Conservation (phyloP, 2,888 invertebrate genomes). For the Galeopsomyia nigrocyanea region DNA sequence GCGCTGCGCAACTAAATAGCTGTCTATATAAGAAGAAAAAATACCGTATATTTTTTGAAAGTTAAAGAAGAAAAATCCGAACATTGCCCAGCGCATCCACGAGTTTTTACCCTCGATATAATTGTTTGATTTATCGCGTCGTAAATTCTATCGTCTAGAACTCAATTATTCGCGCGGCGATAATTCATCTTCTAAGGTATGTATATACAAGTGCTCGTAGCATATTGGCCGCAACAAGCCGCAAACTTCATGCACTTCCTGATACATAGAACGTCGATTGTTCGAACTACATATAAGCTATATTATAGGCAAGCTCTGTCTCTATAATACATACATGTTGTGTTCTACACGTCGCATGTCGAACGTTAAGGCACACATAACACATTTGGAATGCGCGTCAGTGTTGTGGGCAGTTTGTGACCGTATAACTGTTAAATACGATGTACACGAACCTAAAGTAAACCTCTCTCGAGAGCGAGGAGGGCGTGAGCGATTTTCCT, state of each 20-base stretch:
- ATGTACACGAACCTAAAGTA: not conserved
- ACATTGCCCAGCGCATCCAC: slow-evolving; percentile 1
- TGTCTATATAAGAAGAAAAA: not conserved
- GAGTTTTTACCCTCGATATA: not conserved
- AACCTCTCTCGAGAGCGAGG: slow-evolving; percentile 8
- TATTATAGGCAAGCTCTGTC: not conserved
- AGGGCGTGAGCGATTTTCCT: slow-evolving; percentile 44
- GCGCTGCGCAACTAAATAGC: too few species aligned
- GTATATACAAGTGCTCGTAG: slow-evolving; percentile 9
- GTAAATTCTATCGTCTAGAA: slow-evolving; percentile 38
- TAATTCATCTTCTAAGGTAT: slow-evolving; percentile 30
- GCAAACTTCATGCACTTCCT: slow-evolving; percentile 23
- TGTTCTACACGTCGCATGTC: not conserved
- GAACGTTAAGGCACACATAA: not conserved
- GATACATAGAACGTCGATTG: slow-evolving; percentile 21
- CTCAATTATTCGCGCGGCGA: slow-evolving; percentile 28
- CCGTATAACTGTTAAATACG: slow-evolving; percentile 29
- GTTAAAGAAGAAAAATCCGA: not conserved
- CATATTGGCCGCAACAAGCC: not conserved
- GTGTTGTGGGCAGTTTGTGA: slow-evolving; percentile 6
- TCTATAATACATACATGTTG: too few species aligned
- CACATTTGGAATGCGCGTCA: slow-evolving; percentile 3
- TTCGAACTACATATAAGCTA: slow-evolving; percentile 15
- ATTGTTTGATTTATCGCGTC: slow-evolving; percentile 23
- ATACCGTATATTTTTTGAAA: not conserved